These are phyloP conservation scores for Hippocampus comes DNA, from an alignment of 2,113 vertebrate species.

Conservation along the genomic window DNA sequence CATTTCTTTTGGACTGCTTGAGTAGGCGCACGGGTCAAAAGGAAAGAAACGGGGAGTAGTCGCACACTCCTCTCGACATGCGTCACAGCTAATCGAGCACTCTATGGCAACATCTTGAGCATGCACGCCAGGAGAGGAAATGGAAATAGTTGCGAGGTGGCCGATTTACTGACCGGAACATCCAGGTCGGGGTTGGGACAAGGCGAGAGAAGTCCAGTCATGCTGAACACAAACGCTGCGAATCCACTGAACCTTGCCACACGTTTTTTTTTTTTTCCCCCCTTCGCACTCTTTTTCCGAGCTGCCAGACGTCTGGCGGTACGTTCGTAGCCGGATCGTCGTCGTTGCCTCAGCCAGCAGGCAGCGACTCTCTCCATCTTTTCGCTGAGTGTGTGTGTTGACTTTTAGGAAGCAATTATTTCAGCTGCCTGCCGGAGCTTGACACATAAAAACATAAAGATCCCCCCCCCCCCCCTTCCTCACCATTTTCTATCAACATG, in stretches of 20 bases:
- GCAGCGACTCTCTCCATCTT: slow-evolving; percentile 13
- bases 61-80: slow-evolving; percentile 22
- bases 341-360: slow-evolving; percentile 22
- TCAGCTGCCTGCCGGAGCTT: not conserved
- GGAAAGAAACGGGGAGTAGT: not conserved
- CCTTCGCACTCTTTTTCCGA: slow-evolving; percentile 40
- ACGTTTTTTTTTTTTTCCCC: not conserved
- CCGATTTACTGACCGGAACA: slow-evolving; percentile 56
- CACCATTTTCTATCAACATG: slow-evolving; percentile 5
- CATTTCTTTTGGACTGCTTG: not conserved
- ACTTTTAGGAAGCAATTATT: slow-evolving; percentile 30
- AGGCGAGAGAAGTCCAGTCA: slow-evolving; percentile 9
- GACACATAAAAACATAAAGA: slow-evolving; percentile 22
- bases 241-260: slow-evolving; percentile 27
- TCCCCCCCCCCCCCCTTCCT: not conserved
- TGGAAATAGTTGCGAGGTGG: slow-evolving; percentile 42
- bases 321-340: slow-evolving; percentile 15
- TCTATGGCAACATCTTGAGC: slow-evolving; percentile 37
- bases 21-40: slow-evolving; percentile 23
- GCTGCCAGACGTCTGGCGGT: slow-evolving; percentile 38
- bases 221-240: slow-evolving; percentile 41
- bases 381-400: not conserved
- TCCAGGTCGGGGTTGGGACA: slow-evolving; percentile 1
- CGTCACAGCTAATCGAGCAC: slow-evolving; percentile 49
- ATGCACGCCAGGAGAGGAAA: slow-evolving; percentile 41